Conservation (phyloP, 2,113 vertebrate species). For the Catharus minimus region DNA sequence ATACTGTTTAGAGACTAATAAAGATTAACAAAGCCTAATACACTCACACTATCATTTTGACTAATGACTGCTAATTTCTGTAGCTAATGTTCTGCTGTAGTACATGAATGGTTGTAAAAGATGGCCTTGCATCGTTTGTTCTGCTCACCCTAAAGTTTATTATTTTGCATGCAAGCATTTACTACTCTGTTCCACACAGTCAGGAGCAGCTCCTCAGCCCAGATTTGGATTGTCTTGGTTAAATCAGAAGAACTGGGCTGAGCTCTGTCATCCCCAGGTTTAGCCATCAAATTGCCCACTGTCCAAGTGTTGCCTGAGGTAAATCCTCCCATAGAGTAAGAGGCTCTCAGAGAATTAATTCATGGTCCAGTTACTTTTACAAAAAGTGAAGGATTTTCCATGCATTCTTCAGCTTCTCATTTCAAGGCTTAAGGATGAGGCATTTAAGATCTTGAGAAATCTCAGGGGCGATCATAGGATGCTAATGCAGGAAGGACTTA, state of each 20-base stretch:
- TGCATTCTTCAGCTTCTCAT: not conserved
- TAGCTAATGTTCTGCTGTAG: not conserved
- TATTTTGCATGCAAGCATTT: not conserved
- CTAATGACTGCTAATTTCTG: not conserved
- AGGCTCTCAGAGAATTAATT: not conserved
- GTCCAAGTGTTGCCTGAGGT: not conserved
- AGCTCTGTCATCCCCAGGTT: not conserved
- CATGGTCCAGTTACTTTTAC: not conserved
- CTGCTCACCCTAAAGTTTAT: not conserved
- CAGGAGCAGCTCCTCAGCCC: not conserved
- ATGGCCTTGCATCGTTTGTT: not conserved
- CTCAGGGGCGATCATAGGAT: not conserved
- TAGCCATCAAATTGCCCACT: not conserved
- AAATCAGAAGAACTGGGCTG: not conserved
- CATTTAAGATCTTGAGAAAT: not conserved
- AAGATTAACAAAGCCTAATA: constrained; percentile 4
- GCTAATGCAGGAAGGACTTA: not conserved
- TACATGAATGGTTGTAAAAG: not conserved
- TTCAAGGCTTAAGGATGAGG: not conserved
- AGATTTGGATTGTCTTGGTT: not conserved
- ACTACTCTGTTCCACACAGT: not conserved
- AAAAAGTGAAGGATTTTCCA: not conserved
- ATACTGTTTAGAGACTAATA: not conserved
- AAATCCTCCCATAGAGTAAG: not conserved
- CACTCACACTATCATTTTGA: not conserved